Conservation (phyloP, 2,888 invertebrate genomes). For the Aleiodes testaceus region DNA sequence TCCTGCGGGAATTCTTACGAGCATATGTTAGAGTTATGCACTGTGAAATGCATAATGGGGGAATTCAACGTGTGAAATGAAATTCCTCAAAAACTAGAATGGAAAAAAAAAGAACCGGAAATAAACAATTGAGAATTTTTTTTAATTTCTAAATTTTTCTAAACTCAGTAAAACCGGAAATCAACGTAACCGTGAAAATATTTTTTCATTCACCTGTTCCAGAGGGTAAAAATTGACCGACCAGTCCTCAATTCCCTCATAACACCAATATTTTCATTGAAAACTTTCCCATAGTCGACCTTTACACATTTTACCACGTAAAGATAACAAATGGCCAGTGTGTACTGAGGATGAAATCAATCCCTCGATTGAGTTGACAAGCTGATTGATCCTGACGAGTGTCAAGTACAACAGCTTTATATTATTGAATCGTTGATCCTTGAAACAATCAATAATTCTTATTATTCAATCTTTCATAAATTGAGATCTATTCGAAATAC, state of each 20-base stretch:
- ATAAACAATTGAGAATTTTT: neutral
- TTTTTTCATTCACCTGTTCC: conserved; percentile 50
- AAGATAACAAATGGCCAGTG: conserved; percentile 54
- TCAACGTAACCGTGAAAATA: conserved; percentile 50
- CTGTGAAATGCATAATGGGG: conserved; percentile 70
- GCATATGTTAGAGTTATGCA: conserved; percentile 67
- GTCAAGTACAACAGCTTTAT: conserved; percentile 54
- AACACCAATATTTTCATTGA: conserved; percentile 64
- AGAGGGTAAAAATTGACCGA: conserved; percentile 36
- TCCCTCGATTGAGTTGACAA: conserved; percentile 49
- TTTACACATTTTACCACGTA: conserved; percentile 58
- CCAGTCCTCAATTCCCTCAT: conserved; percentile 48
- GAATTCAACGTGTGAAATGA: conserved; percentile 32
- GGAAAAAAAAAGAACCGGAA: conserved; percentile 2
- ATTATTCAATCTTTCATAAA: neutral
- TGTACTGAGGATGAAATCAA: conserved; percentile 52
- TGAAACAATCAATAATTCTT: neutral
- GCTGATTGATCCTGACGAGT: conserved; percentile 58
- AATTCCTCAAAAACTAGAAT: conserved; percentile 15
- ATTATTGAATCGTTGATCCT: conserved; percentile 1
- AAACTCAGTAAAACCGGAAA: neutral
- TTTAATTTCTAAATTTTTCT: neutral
- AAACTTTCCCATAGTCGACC: conserved; percentile 55
- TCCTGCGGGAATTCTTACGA: conserved; percentile 48
- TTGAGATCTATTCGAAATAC: too few species aligned